Evolutionary conservation across 2,888 invertebrate genomes (phyloP).

Genomic region (Sinhomidia bicolor): DNA sequence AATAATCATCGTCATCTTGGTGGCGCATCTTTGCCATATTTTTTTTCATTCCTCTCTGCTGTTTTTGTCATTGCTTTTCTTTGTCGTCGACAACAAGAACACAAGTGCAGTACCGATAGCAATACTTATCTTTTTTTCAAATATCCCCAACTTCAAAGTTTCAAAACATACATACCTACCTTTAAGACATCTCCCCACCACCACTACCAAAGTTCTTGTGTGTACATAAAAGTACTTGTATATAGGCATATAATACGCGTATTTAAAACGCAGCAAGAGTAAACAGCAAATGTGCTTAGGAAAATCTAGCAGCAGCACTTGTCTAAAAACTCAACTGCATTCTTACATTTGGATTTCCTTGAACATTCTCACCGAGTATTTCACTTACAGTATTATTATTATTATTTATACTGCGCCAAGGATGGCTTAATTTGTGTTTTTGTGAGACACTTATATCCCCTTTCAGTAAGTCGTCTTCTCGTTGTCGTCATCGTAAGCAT

Average conservation of each 20-base stretch:
- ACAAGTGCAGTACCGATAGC: conserved; percentile 14
- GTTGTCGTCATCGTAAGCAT: neutral
- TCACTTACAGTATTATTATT: neutral
- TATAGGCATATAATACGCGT: neutral
- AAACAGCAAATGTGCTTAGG: no score
- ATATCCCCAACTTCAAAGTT: conserved; percentile 34
- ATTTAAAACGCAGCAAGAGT: no score
- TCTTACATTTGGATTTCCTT: neutral
- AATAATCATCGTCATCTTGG: neutral
- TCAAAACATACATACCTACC: neutral
- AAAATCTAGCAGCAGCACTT: neutral
- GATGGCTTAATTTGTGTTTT: conserved; percentile 29
- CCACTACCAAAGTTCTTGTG: neutral
- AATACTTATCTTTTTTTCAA: conserved; percentile 45
- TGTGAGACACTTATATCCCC: conserved; percentile 22
- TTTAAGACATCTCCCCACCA: neutral
- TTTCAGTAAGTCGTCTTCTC: conserved; percentile 5
- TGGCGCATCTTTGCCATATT: neutral
- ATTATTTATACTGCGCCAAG: neutral
- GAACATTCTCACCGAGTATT: conserved; percentile 9
- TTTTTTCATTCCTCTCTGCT: neutral
- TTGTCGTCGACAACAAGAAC: conserved; percentile 39
- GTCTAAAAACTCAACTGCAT: no score
- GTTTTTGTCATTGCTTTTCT: conserved; percentile 3
- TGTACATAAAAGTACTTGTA: neutral